Evolutionary conservation across 1,140 invertebrate species (phyloP), one percentile per base, ranked within the genome.

Genomic region (Forficula auricularia): DNA sequence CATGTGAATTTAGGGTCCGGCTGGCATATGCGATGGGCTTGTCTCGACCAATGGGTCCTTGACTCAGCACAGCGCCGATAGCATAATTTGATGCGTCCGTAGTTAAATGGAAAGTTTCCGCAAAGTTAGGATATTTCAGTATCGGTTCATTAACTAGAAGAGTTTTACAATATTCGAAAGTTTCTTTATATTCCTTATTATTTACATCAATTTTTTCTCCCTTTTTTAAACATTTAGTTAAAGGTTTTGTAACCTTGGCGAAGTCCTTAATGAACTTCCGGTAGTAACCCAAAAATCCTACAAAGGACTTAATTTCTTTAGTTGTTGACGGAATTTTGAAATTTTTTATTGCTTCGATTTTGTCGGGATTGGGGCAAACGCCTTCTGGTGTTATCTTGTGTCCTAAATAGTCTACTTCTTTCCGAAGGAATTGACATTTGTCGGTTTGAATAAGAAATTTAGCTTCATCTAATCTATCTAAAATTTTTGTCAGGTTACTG

Each of bases 171-270:
- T n/a, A 43, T 10, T 31, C 12, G 31, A 50, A 48, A 1, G 42
- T 10, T 14, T 35, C 31, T 20, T 45, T 7, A 31, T 50, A 50
- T 18, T 34, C 19, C 14, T 42, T 16, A 1, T 27, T 19, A 8
- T 4, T 44, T 51, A 46, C 56, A 7, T 37, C 15, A 19, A 51
- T 40, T 20, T 7, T 7, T 3, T 19, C 45, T 16, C 47, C 49
- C 42, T 61, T 54, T 30, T 50, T 51, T n/a, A 56, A 33, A 14
- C 52, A 33, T 32, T 49, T 45, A 3, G 51, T 54, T 12, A 61
- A 37, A 12, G 58, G 58, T 31, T 43, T 46, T 6, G 52, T 51
- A 0, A 56, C 48, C 42, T 52, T 50, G 0, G 53, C 44, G 35
- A 58, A 57, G 14, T 59, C 43, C 1, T 40, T n/a, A 13, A 54